Base-by-base conservation (phyloP, 37 sponge, comb jelly and placozoan species). In the Ianthella basta region DNA sequence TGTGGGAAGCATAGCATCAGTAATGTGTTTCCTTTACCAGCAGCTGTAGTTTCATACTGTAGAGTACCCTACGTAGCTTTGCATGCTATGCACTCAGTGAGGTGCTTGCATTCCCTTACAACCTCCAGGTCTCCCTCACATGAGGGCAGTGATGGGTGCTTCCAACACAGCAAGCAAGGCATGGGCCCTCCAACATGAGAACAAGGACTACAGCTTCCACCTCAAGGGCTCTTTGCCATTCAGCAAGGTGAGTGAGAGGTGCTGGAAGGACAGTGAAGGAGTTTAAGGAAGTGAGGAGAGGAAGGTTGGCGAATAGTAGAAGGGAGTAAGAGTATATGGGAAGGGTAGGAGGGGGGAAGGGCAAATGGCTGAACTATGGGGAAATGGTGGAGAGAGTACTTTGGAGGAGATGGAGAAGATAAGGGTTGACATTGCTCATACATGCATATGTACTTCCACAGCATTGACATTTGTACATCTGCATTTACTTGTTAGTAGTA, bases 201-300 rank as follows among this genome's bases (percentile, higher is more conserved):
- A 36, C 38, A 75, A 24, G 54, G 92, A 92, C 44, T 86, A 86
- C 14, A 35, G 20, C 44, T 80, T 60, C 25, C 69, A 85, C 29
- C 68, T 92, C 21, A 83, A 83, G 79, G 92, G 92, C 0, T 82
- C 86, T 23, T 87, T 92, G 16, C 92, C 92, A 0, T 92, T 88
- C 87, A 83, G 56, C 53, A 68, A 92, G 84, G 92, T 89, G 23
- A 41, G 80, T 78, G 38, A 63, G 29, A 12, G 65, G 5, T 44
- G 8, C 50, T 44, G 3, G 50, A 8, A 44, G 50, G 50, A n/a
- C n/a, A n/a, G 50, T 44, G 50, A 8, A 8, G 50, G 50, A 44
- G 50, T 44, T 44, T 10, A 10, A 44, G 50, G 8, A 8, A 44
- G 8, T 44, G 50, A 8, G 8, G 50, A 44, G 50, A 44, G 50